Percentiles rank a stretch among this genome's conserved stretches.
Conservation (phyloP, 2,797 vertebrate species). For the Chaetodon trifasciatus region DNA sequence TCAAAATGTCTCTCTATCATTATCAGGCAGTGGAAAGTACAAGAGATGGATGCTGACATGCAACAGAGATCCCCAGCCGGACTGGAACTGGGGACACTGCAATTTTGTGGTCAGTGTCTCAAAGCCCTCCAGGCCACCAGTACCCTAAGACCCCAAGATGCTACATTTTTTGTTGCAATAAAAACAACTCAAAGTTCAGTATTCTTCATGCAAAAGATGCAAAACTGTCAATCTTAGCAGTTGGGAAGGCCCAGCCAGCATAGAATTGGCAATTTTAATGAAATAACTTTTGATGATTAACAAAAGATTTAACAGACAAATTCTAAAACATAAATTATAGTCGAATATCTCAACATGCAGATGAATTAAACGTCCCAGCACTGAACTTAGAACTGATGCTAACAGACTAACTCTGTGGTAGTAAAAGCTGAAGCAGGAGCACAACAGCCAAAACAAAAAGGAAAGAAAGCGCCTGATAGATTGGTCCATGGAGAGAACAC, state of each 20-base stretch:
- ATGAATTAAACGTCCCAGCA: conserved; percentile 15
- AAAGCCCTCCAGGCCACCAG: background rate
- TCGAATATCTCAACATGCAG: conserved; percentile 8
- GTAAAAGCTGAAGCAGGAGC: conserved; percentile 57
- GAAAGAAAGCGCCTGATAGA: conserved; percentile 72
- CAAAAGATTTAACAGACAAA: background rate
- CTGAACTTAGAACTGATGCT: conserved; percentile 37
- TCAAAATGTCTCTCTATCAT: background rate
- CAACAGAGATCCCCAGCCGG: background rate
- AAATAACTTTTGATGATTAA: conserved; percentile 15
- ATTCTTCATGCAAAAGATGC: background rate
- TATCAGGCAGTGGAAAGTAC: background rate
- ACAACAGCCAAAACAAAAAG: conserved; percentile 66
- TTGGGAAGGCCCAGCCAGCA: conserved; percentile 3
- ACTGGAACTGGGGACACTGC: background rate
- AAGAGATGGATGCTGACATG: conserved; percentile 24
- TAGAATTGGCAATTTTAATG: background rate
- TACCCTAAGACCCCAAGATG: background rate
- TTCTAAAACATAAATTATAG: conserved; percentile 25
- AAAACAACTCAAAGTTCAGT: conserved; percentile 5
- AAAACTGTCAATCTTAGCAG: background rate
- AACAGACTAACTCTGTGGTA: conserved; percentile 38
- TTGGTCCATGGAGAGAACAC: conserved; percentile 76
- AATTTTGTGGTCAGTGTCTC: conserved; percentile 4
- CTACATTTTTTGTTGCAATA: background rate